Percentiles rank a stretch among this genome's conserved stretches.
Conservation (phyloP, 1,140 invertebrate genomes). For the Watersipora subatra region DNA sequence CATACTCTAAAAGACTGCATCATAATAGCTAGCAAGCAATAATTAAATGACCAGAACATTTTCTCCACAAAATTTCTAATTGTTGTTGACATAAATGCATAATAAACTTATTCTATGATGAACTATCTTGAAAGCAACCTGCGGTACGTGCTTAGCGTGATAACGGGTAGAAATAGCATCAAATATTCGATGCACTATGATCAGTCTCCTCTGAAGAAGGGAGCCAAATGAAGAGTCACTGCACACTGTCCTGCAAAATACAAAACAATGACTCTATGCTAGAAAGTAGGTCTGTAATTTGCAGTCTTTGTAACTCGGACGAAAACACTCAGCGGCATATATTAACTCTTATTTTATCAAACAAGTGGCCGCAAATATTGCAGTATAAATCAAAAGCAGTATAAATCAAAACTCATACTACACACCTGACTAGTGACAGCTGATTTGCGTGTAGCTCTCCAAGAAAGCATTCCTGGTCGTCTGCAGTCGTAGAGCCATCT, state of each 20-base stretch:
- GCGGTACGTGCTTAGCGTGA: constrained; percentile 42
- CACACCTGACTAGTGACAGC: constrained; percentile 42
- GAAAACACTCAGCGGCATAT: background rate
- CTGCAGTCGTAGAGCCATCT: constrained; percentile 26
- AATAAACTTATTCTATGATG: constrained; percentile 12
- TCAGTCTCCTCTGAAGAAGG: constrained; percentile 46
- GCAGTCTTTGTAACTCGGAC: background rate
- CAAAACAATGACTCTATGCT: background rate
- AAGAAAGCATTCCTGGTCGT: constrained; percentile 47
- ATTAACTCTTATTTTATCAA: background rate
- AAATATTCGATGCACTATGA: constrained; percentile 50
- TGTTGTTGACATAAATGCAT: background rate
- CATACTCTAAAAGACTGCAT: background rate
- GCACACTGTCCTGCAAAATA: constrained; percentile 34
- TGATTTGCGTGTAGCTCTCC: constrained; percentile 44
- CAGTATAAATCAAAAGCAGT: background rate
- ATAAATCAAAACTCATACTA: background rate
- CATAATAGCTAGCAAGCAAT: too few relatives aligned
- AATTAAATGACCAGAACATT: too few relatives aligned
- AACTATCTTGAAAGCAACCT: background rate
- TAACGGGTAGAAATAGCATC: constrained; percentile 47
- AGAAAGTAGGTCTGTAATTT: background rate
- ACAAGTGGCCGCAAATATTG: background rate
- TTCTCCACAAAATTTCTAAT: constrained; percentile 1
- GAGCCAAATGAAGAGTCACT: constrained; percentile 47